These are phyloP conservation scores for Drosophila ficusphila DNA, from an alignment of 1,140 invertebrate species.

Conservation along the genomic window DNA sequence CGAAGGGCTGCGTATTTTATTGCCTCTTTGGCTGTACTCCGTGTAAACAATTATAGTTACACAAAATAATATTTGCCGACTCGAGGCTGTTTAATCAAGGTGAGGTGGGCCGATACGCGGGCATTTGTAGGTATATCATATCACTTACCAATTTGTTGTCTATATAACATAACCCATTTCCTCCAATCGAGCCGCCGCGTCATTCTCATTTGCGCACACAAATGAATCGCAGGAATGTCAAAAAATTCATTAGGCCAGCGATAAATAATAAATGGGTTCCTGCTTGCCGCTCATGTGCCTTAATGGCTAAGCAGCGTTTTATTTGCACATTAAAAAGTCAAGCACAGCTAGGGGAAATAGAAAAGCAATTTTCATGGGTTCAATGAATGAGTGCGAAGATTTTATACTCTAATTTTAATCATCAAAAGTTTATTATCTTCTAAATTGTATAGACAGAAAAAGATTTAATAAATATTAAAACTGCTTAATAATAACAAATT, in stretches of 20 bases:
- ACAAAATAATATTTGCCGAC: slow-evolving; percentile 59
- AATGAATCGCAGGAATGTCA: slow-evolving; percentile 5
- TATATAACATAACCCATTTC: not conserved
- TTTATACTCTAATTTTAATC: not conserved
- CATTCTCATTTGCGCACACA: not conserved
- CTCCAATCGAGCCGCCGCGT: not conserved
- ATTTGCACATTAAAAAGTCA: slow-evolving; percentile 16
- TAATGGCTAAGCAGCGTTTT: slow-evolving; percentile 4
- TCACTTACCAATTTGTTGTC: slow-evolving; percentile 27
- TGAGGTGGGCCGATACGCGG: not conserved
- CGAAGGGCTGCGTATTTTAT: slow-evolving; percentile 44
- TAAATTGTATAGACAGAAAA: too few species aligned
- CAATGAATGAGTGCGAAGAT: not conserved
- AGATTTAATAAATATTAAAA: too few species aligned
- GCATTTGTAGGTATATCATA: slow-evolving; percentile 3
- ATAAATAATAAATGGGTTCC: slow-evolving; percentile 1
- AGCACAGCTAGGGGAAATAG: not conserved
- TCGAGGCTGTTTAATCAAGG: slow-evolving; percentile 19
- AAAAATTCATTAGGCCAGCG: slow-evolving; percentile 20
- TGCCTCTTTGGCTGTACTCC: slow-evolving; percentile 60
- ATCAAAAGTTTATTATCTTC: too few species aligned
- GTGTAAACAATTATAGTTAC: slow-evolving; percentile 72
- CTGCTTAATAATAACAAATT: too few species aligned
- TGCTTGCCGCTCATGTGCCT: not conserved
- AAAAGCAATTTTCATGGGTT: not conserved